phyloP scores from a whole-genome alignment of 1,140 invertebrate species.

The Ostrea denselamellosa region DNA sequence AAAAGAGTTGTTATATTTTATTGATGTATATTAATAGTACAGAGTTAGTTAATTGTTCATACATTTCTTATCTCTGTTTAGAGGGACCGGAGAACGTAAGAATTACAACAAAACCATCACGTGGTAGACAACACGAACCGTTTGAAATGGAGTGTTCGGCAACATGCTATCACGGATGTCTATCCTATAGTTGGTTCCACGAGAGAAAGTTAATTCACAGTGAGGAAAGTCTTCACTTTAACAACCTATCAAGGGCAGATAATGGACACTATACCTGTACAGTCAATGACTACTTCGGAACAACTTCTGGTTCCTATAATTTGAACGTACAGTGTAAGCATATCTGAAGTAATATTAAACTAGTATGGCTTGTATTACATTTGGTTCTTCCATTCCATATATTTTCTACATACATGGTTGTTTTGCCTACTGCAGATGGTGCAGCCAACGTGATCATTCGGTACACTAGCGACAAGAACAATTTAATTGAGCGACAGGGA shows the following conservation, averaged over 20 bases:
- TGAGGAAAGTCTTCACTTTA: background rate
- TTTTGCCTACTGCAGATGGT: background rate
- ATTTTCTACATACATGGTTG: too few species aligned
- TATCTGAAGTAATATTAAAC: too few species aligned
- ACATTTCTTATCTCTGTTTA: background rate
- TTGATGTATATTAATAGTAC: too few species aligned
- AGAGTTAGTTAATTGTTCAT: too few species aligned
- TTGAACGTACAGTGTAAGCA: background rate
- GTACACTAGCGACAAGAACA: background rate
- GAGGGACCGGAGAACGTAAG: background rate
- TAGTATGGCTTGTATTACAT: too few species aligned
- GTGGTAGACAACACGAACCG: background rate
- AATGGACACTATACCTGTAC: background rate
- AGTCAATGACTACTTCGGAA: background rate
- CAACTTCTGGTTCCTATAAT: background rate
- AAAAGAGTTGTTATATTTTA: too few species aligned
- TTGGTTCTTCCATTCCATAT: too few species aligned
- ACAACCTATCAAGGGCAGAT: background rate
- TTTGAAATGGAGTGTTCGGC: background rate
- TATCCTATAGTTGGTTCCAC: background rate
- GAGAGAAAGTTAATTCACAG: background rate
- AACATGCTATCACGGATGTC: background rate
- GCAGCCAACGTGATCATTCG: background rate
- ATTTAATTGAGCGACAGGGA: background rate
- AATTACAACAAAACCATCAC: background rate